Evolutionary conservation across 2,797 vertebrate genomes (phyloP).

Genomic region (Linurgus olivaceus): DNA sequence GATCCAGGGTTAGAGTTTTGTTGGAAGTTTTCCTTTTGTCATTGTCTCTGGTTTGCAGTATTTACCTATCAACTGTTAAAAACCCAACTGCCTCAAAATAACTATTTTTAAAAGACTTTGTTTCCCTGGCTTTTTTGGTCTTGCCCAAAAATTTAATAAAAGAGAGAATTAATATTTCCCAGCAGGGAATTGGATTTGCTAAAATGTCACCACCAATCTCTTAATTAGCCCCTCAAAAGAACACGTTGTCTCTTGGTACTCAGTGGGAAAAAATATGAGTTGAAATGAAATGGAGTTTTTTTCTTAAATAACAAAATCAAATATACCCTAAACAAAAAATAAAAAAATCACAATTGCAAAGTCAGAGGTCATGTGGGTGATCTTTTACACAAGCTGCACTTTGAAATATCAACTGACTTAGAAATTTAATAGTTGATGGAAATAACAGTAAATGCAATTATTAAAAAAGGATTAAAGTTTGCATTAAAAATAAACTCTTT

Average conservation of each 20-base stretch:
- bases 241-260: neutral
- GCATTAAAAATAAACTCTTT: neutral
- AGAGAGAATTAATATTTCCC: neutral
- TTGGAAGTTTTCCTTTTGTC: neutral
- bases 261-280: neutral
- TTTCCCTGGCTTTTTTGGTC: neutral
- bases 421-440: neutral
- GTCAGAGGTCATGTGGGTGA: neutral
- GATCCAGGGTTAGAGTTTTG: neutral
- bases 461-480: neutral
- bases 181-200: neutral
- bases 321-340: neutral
- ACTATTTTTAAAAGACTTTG: neutral
- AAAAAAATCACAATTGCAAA: neutral
- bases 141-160: neutral
- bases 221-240: conserved; percentile 15
- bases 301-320: neutral
- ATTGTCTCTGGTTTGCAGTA: neutral
- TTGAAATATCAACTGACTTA: neutral
- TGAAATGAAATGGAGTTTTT: neutral
- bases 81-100: neutral
- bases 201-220: neutral
- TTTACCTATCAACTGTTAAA: neutral
- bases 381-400: neutral
- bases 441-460: neutral